These are phyloP conservation scores for Ichneumon xanthorius DNA, from an alignment of 2,888 invertebrate genomes.

Conservation along the genomic window DNA sequence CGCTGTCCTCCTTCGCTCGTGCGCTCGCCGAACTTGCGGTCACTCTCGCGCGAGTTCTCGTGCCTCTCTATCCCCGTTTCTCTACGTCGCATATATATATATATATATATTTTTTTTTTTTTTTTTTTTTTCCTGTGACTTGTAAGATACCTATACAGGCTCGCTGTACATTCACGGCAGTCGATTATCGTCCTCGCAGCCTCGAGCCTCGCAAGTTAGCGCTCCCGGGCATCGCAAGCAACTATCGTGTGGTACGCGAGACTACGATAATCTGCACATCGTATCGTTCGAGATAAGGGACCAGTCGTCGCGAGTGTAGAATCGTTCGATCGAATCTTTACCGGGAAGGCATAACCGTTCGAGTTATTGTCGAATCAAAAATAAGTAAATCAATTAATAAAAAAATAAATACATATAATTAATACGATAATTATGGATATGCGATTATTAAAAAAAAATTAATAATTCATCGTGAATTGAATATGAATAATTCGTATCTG, in stretches of 20 bases:
- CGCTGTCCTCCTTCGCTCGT: conserved; percentile 18
- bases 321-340: neutral
- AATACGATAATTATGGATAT: too few relatives aligned
- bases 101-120: neutral
- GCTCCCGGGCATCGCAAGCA: conserved; percentile 17
- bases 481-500: too few relatives aligned
- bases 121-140: neutral
- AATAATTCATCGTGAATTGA: too few relatives aligned
- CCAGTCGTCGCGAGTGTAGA: conserved; percentile 21
- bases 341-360: neutral
- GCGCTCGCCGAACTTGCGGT: neutral
- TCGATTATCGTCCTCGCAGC: conserved; percentile 59
- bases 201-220: conserved; percentile 35
- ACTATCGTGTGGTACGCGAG: neutral
- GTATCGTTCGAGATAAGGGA: conserved; percentile 54
- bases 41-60: conserved; percentile 12
- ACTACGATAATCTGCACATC: neutral
- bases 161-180: conserved; percentile 34
- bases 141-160: neutral
- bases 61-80: neutral
- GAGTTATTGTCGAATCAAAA: neutral
- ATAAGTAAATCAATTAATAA: neutral
- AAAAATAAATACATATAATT: neutral
- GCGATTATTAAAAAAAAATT: too few relatives aligned
- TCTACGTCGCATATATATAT: neutral